Percentiles rank a stretch among this genome's conserved stretches.
Conservation (phyloP, 2,888 invertebrate genomes). For the Hirudinaria manillensis region DNA sequence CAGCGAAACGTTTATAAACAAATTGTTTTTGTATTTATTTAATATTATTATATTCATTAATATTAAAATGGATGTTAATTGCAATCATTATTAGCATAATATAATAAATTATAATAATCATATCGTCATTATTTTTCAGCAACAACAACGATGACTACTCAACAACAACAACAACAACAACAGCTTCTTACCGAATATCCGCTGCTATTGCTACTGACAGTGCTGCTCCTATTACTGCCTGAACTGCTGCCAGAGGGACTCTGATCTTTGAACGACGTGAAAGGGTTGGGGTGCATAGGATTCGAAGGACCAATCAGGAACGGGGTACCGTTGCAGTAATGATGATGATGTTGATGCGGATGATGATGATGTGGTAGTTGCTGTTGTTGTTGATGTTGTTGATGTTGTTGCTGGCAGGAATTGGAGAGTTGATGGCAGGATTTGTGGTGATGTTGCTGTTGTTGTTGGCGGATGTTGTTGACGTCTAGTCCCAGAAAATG, state of each 20-base stretch:
- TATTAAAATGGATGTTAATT: too few relatives aligned
- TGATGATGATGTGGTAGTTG: neutral
- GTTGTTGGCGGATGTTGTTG: neutral
- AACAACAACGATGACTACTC: too few relatives aligned
- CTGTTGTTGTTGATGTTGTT: neutral
- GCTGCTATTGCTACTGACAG: slow-evolving; percentile 51
- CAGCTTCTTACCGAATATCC: slow-evolving; percentile 37
- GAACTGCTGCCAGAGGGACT: slow-evolving; percentile 42
- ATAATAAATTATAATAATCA: too few relatives aligned
- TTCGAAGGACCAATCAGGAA: neutral
- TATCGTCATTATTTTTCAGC: too few relatives aligned
- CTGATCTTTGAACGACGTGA: slow-evolving; percentile 32
- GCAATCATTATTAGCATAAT: too few relatives aligned
- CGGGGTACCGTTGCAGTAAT: slow-evolving; percentile 17
- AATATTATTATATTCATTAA: too few relatives aligned
- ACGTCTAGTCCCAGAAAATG: neutral
- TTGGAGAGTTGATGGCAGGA: neutral
- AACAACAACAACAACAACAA: too few relatives aligned
- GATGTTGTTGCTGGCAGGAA: neutral
- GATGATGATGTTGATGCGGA: neutral
- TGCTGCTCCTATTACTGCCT: slow-evolving; percentile 51
- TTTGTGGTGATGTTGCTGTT: neutral
- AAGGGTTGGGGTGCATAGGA: slow-evolving; percentile 16
- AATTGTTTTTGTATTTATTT: too few relatives aligned
- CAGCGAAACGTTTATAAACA: too few relatives aligned